Conservation (phyloP, 37 sponge, comb jelly and placozoan species). For the Axinella damicornis region DNA sequence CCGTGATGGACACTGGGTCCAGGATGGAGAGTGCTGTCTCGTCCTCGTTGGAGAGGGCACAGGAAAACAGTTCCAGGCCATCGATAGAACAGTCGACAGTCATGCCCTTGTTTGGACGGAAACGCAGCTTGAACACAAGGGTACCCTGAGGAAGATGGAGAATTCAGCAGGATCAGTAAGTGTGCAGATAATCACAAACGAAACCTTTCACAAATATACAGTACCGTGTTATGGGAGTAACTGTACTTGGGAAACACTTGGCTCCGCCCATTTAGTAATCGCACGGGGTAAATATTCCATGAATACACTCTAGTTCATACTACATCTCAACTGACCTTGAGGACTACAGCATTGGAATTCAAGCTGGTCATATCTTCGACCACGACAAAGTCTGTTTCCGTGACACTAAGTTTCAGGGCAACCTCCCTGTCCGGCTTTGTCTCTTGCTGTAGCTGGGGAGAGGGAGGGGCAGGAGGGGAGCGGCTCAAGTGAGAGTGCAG, state of each 20-base stretch:
- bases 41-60: constrained; percentile 86
- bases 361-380: constrained; percentile 75
- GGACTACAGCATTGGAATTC: constrained; percentile 83
- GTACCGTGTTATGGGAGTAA: too few relatives aligned
- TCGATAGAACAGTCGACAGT: constrained; percentile 55
- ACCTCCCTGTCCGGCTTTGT: constrained; percentile 57
- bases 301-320: too few relatives aligned
- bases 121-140: constrained; percentile 52
- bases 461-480: background rate
- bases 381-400: constrained; percentile 95
- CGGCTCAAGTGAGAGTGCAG: background rate
- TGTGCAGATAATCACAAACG: too few relatives aligned
- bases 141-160: constrained; percentile 50
- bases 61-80: constrained; percentile 94
- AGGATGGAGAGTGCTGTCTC: constrained; percentile 97
- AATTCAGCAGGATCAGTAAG: too few relatives aligned
- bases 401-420: constrained; percentile 77
- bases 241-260: background rate
- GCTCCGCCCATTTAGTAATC: background rate
- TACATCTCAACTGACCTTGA: constrained; percentile 68
- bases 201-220: too few relatives aligned
- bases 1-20: constrained; percentile 81
- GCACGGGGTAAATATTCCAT: too few relatives aligned
- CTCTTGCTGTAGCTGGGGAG: background rate
- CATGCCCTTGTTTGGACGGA: constrained; percentile 18